phyloP scores from a whole-genome alignment of 2,888 invertebrate genomes.

The Hoplodrina blanda region DNA sequence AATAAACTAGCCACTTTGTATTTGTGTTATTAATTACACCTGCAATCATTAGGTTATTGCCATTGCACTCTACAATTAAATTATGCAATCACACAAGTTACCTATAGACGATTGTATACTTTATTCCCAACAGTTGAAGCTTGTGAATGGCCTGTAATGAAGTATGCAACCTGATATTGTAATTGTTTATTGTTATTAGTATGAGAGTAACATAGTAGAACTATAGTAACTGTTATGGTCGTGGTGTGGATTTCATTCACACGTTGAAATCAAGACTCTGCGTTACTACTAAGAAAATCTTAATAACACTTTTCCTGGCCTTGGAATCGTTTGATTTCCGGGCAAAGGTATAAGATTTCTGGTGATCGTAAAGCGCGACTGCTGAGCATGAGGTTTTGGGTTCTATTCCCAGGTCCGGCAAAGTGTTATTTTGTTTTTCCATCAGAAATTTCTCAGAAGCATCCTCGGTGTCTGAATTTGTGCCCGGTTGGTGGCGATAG shows the following conservation, averaged over 20 bases:
- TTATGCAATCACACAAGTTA: conserved; percentile 45
- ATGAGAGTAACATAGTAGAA: conserved; percentile 3
- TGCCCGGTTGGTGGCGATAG: too few species aligned
- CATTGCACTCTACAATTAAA: conserved; percentile 43
- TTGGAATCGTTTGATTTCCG: too few species aligned
- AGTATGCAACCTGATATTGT: conserved; percentile 37
- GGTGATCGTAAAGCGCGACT: too few species aligned
- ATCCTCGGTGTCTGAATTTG: too few species aligned
- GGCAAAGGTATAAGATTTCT: too few species aligned
- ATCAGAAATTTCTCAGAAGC: too few species aligned
- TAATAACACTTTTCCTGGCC: too few species aligned
- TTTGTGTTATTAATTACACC: conserved; percentile 19
- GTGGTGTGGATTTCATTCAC: conserved; percentile 21
- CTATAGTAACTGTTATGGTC: conserved; percentile 18
- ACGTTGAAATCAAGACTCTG: neutral
- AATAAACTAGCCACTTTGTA: neutral
- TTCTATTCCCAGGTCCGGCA: too few species aligned
- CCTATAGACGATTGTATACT: conserved; percentile 19
- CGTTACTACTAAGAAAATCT: too few species aligned
- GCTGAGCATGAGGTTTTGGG: too few species aligned
- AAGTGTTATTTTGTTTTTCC: too few species aligned
- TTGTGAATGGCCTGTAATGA: conserved; percentile 3
- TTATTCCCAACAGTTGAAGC: conserved; percentile 3
- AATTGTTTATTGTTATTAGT: conserved; percentile 26
- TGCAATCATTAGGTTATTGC: conserved; percentile 50